A percentile compares a stretch with the other conserved stretches of the same genome.
Conservation (phyloP, 2,797 vertebrate species). For the Gobio occitaniae region DNA sequence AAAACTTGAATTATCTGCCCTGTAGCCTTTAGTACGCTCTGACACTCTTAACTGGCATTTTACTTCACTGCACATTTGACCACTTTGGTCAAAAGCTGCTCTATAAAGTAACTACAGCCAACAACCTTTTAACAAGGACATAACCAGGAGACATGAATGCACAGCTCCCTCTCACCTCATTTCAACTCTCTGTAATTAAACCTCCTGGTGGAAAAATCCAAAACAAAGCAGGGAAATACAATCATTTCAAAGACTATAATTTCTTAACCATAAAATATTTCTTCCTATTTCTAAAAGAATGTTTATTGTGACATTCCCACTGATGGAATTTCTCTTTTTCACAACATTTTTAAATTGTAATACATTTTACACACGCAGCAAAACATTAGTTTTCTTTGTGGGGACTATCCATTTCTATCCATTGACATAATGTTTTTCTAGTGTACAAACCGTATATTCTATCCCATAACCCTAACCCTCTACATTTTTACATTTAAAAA, state of each 20-base stretch:
- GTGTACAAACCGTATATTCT: too few relatives aligned
- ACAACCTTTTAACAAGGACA: conserved; percentile 17
- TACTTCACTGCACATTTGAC: not conserved
- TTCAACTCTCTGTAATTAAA: conserved; percentile 41
- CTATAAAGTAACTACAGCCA: conserved; percentile 30
- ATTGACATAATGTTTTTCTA: too few relatives aligned
- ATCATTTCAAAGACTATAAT: not conserved
- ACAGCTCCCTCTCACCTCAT: conserved; percentile 10
- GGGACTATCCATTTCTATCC: too few relatives aligned
- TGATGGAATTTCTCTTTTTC: not conserved
- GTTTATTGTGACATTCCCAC: not conserved
- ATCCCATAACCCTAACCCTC: too few relatives aligned
- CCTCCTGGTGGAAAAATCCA: not conserved
- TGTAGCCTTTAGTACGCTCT: not conserved
- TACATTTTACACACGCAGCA: not conserved
- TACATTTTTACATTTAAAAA: too few relatives aligned
- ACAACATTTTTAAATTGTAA: not conserved
- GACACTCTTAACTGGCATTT: not conserved
- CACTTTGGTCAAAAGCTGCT: conserved; percentile 22
- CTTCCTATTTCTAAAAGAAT: not conserved
- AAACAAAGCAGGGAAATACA: not conserved
- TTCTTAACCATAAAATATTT: not conserved
- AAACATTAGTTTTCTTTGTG: too few relatives aligned
- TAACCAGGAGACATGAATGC: not conserved
- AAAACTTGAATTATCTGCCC: conserved; percentile 1